Evolutionary conservation across 2,888 invertebrate genomes (phyloP), one percentile per base, ranked within the genome.

Genomic region (Drosophila anomalipes): DNA sequence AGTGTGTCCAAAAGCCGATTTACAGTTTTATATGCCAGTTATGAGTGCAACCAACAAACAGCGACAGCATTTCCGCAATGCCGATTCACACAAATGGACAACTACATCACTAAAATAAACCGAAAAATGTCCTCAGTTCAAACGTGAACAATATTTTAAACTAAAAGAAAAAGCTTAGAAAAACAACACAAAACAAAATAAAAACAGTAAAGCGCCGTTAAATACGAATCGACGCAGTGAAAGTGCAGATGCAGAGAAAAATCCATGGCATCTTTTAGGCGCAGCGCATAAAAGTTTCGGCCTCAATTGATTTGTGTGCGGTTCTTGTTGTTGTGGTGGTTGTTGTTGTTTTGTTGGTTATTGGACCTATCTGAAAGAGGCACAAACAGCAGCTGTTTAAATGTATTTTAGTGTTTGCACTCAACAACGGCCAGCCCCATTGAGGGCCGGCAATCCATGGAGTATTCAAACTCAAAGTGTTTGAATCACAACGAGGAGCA

Each of bases 371-470:
- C 32, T 39, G 47, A 16, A 30, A 26, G 56, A 41, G 54, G 74
- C 78, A 77, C 62, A 53, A 70, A 63, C 74, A 77, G 89, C 86
- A 91, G 81, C 92, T 87, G 92, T 82, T 93, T 93, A 93, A 93
- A 93, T 93, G 93, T 92, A 92, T 93, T 93, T 93, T 92, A 89
- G 92, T 91, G 90, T 83, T 83, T 88, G 86, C 89, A 86, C 81
- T 83, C 85, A 91, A 89, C 85, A 89, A 86, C 80, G 91, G 93
- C 93, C 93, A 92, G 93, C 93, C 93, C 93, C 92, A 84, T 89
- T 90, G 92, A 93, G 93, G 93, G 93, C 93, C 93, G 93, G 93
- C 93, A 90, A 92, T 91, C 91, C 93, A 93, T 93, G 93, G 93
- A 93, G 93, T 93, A 92, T 93, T 92, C 93, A 90, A 93, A 89